These are phyloP conservation scores for Drosophila ficusphila DNA, from an alignment of 1,140 invertebrate species.

Conservation along the genomic window DNA sequence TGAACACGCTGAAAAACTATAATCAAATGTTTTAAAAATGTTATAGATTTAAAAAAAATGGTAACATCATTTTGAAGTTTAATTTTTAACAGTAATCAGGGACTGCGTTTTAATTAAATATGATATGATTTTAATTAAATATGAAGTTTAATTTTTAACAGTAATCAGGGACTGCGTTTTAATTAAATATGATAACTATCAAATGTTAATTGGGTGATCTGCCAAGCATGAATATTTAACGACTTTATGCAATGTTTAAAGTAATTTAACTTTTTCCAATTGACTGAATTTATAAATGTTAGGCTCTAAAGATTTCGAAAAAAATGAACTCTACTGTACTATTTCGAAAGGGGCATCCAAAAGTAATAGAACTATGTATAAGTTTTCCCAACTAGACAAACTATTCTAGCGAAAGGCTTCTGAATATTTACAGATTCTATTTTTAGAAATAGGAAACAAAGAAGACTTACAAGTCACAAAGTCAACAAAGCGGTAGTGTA, in stretches of 20 bases:
- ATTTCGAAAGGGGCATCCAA: no score
- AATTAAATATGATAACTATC: no score
- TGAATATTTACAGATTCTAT: background rate
- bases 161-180: no score
- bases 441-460: conserved; percentile 5
- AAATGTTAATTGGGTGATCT: background rate
- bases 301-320: background rate
- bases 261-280: background rate
- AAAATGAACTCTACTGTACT: background rate
- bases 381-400: background rate
- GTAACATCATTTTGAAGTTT: no score
- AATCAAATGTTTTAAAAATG: background rate
- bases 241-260: no score
- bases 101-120: no score
- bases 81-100: no score
- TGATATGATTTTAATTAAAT: background rate
- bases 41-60: no score
- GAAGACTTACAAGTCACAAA: conserved; percentile 31
- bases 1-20: background rate
- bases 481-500: conserved; percentile 10
- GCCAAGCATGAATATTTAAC: background rate
- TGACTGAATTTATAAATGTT: background rate
- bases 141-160: no score
- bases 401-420: background rate
- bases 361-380: background rate